phyloP scores from a whole-genome alignment of 2,888 invertebrate genomes.

The Sepioteuthis lessoniana region DNA sequence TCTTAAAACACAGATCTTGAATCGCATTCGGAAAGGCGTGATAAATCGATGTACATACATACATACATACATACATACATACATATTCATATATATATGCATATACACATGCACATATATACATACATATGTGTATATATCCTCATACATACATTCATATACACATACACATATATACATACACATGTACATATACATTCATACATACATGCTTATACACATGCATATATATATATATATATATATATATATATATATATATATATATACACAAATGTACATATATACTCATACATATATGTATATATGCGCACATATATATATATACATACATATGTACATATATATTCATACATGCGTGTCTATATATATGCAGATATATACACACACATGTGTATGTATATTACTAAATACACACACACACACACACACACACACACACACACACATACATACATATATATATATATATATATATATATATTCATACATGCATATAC shows the following conservation, averaged over 20 bases:
- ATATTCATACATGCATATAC: too few species aligned
- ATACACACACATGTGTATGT: background rate
- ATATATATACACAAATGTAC: background rate
- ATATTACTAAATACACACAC: background rate
- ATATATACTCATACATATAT: background rate
- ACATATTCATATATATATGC: background rate
- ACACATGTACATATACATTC: background rate
- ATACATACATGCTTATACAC: background rate
- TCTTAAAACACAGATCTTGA: too few species aligned
- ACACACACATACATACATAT: too few species aligned
- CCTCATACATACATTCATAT: background rate
- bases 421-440: background rate
- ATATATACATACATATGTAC: background rate
- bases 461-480: too few species aligned
- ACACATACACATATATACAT: background rate
- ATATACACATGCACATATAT: background rate
- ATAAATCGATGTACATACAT: background rate
- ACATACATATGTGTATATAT: background rate
- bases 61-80: background rate
- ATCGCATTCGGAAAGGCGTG: too few species aligned
- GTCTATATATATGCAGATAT: background rate
- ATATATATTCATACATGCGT: background rate
- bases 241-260: background rate
- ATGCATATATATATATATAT: background rate
- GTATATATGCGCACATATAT: background rate